These are phyloP conservation scores for Trachelus iudaicus DNA, from an alignment of 2,888 invertebrate genomes.

Conservation along the genomic window DNA sequence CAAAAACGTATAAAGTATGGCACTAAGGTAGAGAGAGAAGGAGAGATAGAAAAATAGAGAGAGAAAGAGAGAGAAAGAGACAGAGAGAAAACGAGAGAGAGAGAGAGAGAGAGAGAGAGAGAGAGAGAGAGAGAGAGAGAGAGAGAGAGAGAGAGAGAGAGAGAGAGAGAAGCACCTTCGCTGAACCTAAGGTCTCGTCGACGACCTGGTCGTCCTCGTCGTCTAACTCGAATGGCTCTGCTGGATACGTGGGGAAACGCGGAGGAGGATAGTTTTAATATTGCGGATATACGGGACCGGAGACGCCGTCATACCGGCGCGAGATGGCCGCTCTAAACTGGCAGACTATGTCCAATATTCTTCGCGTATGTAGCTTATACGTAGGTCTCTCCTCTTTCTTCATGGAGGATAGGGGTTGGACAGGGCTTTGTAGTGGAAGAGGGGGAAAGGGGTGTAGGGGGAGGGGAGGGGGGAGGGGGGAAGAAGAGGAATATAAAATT, in stretches of 20 bases:
- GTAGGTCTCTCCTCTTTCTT: background rate
- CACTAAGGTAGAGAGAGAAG: background rate
- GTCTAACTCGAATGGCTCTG: background rate
- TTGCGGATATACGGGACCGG: conserved; percentile 19
- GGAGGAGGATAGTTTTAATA: conserved; percentile 22
- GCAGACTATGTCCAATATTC: conserved; percentile 19
- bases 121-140: no score
- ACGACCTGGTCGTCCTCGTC: background rate
- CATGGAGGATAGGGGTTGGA: no score
- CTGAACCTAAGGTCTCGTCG: background rate
- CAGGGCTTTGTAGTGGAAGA: no score
- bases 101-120: background rate
- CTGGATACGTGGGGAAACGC: background rate
- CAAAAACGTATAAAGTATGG: background rate
- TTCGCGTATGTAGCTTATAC: background rate
- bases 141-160: background rate
- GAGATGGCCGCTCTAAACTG: conserved; percentile 23
- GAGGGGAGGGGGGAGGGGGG: no score
- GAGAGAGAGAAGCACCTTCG: background rate
- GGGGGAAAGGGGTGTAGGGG: no score
- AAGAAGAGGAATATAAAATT: no score
- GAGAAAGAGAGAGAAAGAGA: background rate
- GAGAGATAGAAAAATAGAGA: background rate
- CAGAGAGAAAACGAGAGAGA: background rate
- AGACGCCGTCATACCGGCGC: conserved; percentile 19